phyloP scores from a whole-genome alignment of 2,888 invertebrate species.

The Thera obeliscata region DNA sequence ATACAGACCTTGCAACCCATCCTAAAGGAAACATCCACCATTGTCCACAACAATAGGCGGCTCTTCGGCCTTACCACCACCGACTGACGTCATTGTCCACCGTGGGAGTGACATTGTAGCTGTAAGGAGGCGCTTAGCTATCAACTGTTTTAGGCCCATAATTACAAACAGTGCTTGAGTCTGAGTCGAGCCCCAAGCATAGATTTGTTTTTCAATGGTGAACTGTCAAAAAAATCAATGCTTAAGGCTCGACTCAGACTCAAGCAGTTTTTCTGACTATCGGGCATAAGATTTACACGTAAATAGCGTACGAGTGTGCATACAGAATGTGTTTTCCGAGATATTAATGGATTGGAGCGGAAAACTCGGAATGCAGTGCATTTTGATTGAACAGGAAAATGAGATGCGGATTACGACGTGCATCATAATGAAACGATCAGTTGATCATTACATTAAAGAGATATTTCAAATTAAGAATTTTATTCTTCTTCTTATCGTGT shows the following conservation, averaged over 20 bases:
- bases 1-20: constrained; percentile 51
- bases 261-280: too few relatives aligned
- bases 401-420: constrained; percentile 8
- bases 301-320: constrained; percentile 15
- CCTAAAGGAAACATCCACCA: constrained; percentile 57
- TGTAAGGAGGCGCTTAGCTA: constrained; percentile 36
- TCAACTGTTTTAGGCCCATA: constrained; percentile 19
- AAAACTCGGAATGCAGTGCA: constrained; percentile 27
- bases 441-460: not conserved
- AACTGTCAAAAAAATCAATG: too few relatives aligned
- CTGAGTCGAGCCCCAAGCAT: too few relatives aligned
- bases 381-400: constrained; percentile 23
- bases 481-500: too few relatives aligned
- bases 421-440: constrained; percentile 5
- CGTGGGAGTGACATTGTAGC: constrained; percentile 77
- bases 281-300: constrained; percentile 9
- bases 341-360: constrained; percentile 19
- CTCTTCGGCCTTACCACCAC: constrained; percentile 49
- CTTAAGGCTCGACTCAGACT: too few relatives aligned
- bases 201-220: too few relatives aligned
- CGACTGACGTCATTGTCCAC: constrained; percentile 60
- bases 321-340: constrained; percentile 23
- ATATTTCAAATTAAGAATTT: too few relatives aligned
- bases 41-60: constrained; percentile 60
- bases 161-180: too few relatives aligned